Conservation (phyloP, 2,113 vertebrate genomes). For the Alectura lathami region DNA sequence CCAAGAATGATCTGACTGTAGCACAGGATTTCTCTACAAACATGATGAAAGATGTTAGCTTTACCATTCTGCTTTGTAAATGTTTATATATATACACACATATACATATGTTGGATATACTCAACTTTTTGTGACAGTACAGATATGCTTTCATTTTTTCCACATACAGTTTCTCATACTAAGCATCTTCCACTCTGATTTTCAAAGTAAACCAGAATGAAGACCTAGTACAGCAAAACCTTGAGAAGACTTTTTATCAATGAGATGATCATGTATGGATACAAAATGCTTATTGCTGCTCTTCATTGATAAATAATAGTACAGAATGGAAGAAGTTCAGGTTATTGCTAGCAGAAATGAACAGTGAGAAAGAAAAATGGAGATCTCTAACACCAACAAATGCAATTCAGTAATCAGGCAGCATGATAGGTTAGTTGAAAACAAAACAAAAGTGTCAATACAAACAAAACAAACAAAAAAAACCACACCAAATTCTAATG, state of each 20-base stretch:
- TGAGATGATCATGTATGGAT: background rate
- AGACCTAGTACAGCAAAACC: background rate
- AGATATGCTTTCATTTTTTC: background rate
- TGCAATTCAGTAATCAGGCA: background rate
- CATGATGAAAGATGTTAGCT: background rate
- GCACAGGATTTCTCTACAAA: background rate
- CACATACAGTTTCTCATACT: background rate
- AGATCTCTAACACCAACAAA: background rate
- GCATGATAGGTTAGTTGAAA: background rate
- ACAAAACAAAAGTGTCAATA: background rate
- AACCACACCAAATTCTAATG: accelerated
- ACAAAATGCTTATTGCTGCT: background rate
- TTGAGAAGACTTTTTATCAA: background rate
- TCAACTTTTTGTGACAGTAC: background rate
- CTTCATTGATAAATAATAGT: background rate
- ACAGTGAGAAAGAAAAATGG: background rate
- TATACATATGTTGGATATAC: background rate
- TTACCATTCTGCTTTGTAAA: background rate
- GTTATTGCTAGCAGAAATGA: background rate
- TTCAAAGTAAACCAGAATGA: background rate
- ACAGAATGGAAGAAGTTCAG: background rate
- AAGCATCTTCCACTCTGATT: background rate
- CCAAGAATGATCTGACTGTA: background rate
- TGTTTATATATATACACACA: background rate
- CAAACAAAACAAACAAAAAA: background rate